Evolutionary conservation across 37 sponge, comb jelly and placozoan genomes (phyloP).

Genomic region (Beroe forskalii): DNA sequence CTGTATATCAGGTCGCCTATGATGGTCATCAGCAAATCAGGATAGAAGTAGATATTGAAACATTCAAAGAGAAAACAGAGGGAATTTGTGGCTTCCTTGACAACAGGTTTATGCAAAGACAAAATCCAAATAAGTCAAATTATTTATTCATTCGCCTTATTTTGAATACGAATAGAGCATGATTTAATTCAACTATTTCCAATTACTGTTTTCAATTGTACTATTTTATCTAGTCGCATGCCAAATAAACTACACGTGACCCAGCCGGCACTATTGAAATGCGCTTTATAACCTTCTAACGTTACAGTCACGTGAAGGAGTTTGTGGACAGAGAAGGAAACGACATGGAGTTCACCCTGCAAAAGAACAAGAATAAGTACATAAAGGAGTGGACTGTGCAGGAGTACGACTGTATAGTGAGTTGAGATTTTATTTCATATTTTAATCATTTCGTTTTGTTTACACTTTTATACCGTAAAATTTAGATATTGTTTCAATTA

Average conservation of each 20-base stretch:
- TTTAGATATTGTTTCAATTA: not conserved
- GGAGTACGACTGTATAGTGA: not conserved
- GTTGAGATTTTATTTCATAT: too few species aligned
- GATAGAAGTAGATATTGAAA: not conserved
- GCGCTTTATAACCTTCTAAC: too few species aligned
- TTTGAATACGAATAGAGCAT: too few species aligned
- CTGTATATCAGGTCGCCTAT: constrained; percentile 4
- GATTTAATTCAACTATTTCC: too few species aligned
- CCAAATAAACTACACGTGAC: too few species aligned
- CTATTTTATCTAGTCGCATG: too few species aligned
- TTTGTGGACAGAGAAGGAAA: constrained; percentile 20
- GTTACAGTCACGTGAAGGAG: constrained; percentile 38
- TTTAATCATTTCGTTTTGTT: not conserved
- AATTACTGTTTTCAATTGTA: too few species aligned
- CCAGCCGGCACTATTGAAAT: too few species aligned
- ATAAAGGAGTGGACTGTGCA: constrained; percentile 15
- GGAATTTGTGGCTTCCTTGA: constrained; percentile 43
- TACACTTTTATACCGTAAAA: not conserved
- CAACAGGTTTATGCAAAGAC: constrained; percentile 60
- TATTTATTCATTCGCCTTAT: too few species aligned
- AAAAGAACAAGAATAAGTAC: not conserved
- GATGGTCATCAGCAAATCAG: constrained; percentile 52
- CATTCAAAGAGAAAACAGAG: not conserved
- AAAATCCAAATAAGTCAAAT: too few species aligned
- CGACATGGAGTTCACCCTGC: constrained; percentile 27